Base-by-base conservation (phyloP, 2,888 invertebrate genomes). In the Mythimna ferrago region DNA sequence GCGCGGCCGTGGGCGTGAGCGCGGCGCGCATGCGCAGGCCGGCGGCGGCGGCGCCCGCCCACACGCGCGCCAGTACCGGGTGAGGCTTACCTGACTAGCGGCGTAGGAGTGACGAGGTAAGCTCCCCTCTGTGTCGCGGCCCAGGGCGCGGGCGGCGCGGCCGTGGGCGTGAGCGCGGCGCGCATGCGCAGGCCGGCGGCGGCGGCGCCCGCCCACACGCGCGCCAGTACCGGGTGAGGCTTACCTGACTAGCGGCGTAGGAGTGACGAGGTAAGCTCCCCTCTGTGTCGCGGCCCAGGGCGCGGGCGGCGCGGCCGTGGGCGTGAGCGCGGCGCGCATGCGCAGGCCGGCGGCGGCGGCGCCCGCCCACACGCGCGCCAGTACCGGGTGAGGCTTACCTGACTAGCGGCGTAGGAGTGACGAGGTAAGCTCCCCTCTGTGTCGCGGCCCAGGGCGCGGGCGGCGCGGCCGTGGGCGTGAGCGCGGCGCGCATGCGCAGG, bases 361-460 rank as follows among this genome's bases (percentile, higher is more conserved):
- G 16, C 97, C 97, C 57, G 97, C 96, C 92, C 98, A 97, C 72
- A 99, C 92, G 78, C 96, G 97, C 32, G 97, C 95, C 67, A 99
- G 91, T 60, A 97, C 93, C 0, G 99, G 99, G 96, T 99, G 99
- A 44, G 99, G 98, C 96, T 99, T 98, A 26, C 26, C 26, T 26
- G 26, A 26, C 89, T 44, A 95, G 90, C 14, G 93, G 91, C 21
- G 97, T 97, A 81, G 97, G 97, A 0, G 97, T 97, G 38, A 98
- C 91, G 10, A 99, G 93, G 89, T 98, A 98, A 0, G 99, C 99
- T 9, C 99, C 99, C 1, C 81, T 66, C 54, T 64, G 61, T 4
- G 97, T 90, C 0, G 97, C 96, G 58, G 96, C 94, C 99, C 99
- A 99, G 2, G 99, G 99, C 78, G 98, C 95, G 6, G 99, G 99